Percentiles rank a stretch among this genome's conserved stretches.
Evolutionary conservation across 2,888 invertebrate species (phyloP).

Genomic region (Apantesis nais): DNA sequence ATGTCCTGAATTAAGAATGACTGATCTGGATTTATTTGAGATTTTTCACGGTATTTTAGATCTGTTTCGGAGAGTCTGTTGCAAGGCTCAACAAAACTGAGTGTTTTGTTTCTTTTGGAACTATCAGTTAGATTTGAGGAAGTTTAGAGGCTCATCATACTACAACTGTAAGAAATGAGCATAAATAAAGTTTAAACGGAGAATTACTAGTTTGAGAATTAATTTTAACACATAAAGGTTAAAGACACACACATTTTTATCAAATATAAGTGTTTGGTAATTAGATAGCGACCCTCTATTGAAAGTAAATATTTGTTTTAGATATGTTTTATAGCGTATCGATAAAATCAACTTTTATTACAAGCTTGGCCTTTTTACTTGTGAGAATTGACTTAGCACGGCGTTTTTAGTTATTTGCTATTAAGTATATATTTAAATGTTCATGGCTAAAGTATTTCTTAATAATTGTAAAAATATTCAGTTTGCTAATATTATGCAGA

Average conservation of each 20-base stretch:
- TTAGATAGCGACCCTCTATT: background rate
- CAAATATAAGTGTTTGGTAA: background rate
- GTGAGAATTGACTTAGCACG: background rate
- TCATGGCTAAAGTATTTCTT: background rate
- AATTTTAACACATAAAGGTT: background rate
- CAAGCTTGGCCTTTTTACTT: background rate
- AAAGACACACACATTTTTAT: background rate
- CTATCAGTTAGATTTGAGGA: background rate
- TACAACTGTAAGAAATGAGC: background rate
- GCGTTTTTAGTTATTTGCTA: background rate
- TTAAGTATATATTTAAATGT: background rate
- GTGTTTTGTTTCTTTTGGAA: background rate
- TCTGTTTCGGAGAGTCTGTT: background rate
- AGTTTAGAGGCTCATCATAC: background rate
- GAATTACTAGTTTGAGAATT: background rate
- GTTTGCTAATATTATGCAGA: background rate
- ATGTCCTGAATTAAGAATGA: constrained; percentile 30
- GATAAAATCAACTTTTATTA: background rate
- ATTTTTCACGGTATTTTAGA: constrained; percentile 6
- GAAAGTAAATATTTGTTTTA: background rate
- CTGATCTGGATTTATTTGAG: constrained; percentile 38
- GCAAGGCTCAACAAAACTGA: background rate
- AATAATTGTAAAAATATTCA: background rate
- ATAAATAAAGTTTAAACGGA: background rate
- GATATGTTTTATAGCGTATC: background rate